Base-by-base conservation (phyloP, 2,113 vertebrate genomes). In the Cavia porcellus region DNA sequence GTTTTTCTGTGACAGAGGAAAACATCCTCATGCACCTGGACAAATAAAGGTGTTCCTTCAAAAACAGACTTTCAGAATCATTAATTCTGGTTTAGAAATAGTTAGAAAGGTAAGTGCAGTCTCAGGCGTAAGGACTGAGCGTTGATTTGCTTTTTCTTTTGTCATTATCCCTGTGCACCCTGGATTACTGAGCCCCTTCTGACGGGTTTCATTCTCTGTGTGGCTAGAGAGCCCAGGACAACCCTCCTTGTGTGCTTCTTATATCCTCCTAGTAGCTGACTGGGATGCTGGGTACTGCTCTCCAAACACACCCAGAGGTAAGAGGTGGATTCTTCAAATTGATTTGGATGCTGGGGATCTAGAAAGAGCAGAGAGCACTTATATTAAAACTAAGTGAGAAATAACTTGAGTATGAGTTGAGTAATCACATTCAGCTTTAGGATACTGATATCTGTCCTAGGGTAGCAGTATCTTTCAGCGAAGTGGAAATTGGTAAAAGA, bases 31-130 rank as follows among this genome's bases (percentile, higher is more conserved):
- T 92, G 93, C 97, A 98, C 96, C 97, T 97, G 97, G 90, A 97
- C 86, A 98, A 98, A 97, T 97, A 98, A 90, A 96, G 94, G 95
- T 97, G 97, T 96, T 97, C 97, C 75, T 96, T 96, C 90, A 70
- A 90, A 97, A 97, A 82, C 94, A 96, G 88, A 83, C 86, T 96
- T 97, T 93, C 89, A 88, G 96, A 97, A 96, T 95, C 94, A 96
- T 96, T 97, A 96, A 93, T 97, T 97, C 94, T 79, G 89, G 70
- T 50, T 84, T 89, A 95, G 95, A 96, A 96, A 81, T 87, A 90
- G 95, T 91, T 92, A 81, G 83, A 89, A 94, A 94, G 83, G 95
- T 74, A 84, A 96, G 86, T 61, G 85, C 89, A 86, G 91, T 66
- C 15, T 64, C 77, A 59, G 47, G 84, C 20, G 0, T 90, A 57